Evolutionary conservation across 2,888 invertebrate genomes (phyloP), one percentile per base, ranked within the genome.

Genomic region (Sympetrum striolatum): DNA sequence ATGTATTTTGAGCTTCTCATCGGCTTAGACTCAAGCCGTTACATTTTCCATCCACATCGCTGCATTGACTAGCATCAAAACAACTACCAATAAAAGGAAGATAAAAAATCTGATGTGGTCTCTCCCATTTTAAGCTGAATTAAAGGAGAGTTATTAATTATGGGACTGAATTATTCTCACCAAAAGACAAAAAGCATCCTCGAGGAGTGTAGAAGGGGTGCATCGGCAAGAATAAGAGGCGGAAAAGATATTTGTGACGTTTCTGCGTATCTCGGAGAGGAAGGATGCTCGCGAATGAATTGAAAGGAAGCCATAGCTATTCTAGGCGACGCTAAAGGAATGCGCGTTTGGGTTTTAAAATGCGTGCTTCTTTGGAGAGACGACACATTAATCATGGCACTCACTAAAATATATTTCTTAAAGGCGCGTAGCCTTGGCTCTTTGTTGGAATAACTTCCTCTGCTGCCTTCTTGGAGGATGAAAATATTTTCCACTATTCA

Each of bases 241-340:
- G 64, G n/a, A 25, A 25, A 64, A 64, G 64, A 64, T n/a, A 82
- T 82, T 58, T 58, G 82, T 58, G 82, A 58, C 82, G 58, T 82
- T 35, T 82, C 44, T 18, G 53, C 58, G 39, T 82, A 22, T 82
- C 82, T 58, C 31, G 82, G 35, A 82, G 58, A 82, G 82, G 58
- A 82, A 60, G 35, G 53, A 48, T 53, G 8, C n/a, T 15, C 44
- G 58, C 82, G 64, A 37, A 37, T 14, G 80, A 35, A 58, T 73
- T 31, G 82, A 31, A 58, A 22, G 60, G 64, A 86, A 86, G 86
- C 2, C 12, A 73, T 73, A 14, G 25, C 25, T 73, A 73, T 31
- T 64, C 73, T 18, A 25, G 73, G 25, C 6, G 73, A 73, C 31
- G 73, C 31, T 73, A 73, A 73, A 31, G 73, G 25, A 22, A 14